phyloP scores from a whole-genome alignment of 2,888 invertebrate genomes.

The Byasa hedistus region DNA sequence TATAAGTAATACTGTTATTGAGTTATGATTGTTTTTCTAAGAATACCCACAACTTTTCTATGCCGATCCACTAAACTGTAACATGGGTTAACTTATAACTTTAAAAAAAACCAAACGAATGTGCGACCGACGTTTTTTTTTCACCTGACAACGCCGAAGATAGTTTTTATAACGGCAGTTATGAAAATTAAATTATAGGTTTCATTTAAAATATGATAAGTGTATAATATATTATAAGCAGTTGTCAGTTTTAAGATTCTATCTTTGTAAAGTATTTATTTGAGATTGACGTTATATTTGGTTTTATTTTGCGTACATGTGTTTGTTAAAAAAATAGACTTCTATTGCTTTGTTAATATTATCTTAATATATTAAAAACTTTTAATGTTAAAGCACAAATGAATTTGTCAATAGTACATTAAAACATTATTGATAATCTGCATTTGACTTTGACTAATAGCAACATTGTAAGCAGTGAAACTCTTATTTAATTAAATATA shows the following conservation, averaged over 20 bases:
- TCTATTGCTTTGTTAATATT: background rate
- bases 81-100: conserved; percentile 50
- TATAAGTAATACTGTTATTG: conserved; percentile 35
- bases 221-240: conserved; percentile 70
- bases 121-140: conserved; percentile 62
- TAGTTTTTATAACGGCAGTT: conserved; percentile 66
- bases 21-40: conserved; percentile 62
- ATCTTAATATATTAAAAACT: no score
- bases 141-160: conserved; percentile 70
- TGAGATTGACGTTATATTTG: background rate
- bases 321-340: background rate
- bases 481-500: no score
- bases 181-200: conserved; percentile 79
- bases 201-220: conserved; percentile 79
- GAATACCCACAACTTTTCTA: conserved; percentile 64
- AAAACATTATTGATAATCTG: no score
- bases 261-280: conserved; percentile 43
- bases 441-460: no score
- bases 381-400: no score
- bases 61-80: conserved; percentile 61
- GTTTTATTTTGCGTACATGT: background rate
- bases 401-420: no score
- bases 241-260: conserved; percentile 61
- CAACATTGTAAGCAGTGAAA: no score
- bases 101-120: conserved; percentile 64